Base-by-base conservation (phyloP, 2,888 invertebrate genomes). In the Drosophila multiciliata region DNA sequence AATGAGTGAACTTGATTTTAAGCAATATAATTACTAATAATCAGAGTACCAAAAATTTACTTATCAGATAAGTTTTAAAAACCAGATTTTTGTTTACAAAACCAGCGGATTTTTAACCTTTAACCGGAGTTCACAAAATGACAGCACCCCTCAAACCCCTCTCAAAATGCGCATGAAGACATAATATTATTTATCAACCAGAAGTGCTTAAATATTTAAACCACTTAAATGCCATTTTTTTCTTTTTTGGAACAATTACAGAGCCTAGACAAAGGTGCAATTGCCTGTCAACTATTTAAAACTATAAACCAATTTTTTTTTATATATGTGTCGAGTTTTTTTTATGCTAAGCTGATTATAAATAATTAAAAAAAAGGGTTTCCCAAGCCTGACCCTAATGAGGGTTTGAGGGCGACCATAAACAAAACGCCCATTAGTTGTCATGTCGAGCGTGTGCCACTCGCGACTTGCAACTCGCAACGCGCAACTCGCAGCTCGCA, bases 351-450 rank as follows among this genome's bases (percentile, higher is more conserved):
- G 78, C 83, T 84, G 83, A 87, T 84, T 84, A 89, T 89, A 89
- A 84, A 84, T 89, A 87, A 89, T 84, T 87, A 89, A 64, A 52
- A 26, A 9, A 3, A 78, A 50, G 68, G 64, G 66, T 77, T 67
- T 42, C 42, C 63, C 70, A 50, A 54, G 66, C 65, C 55, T 65
- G 58, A 75, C 71, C 78, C 80, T 75, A 85, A 85, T 90, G 89
- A 86, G 89, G 85, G 84, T 87, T 67, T 78, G 74, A 81, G 78
- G 64, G 54, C 75, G 68, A 75, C 86, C 88, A 88, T 87, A 87
- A 89, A 87, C 89, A 89, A 77, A 89, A 87, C 89, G 82, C 87
- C 89, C 87, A 87, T 89, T 87, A 83, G 77, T 77, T 77, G 86
- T 76, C 76, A 67, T 78, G 70, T 59, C 52, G 65, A 55, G 66